These are phyloP conservation scores for Graptemys geographica DNA, from an alignment of 2,797 vertebrate species.

Conservation along the genomic window DNA sequence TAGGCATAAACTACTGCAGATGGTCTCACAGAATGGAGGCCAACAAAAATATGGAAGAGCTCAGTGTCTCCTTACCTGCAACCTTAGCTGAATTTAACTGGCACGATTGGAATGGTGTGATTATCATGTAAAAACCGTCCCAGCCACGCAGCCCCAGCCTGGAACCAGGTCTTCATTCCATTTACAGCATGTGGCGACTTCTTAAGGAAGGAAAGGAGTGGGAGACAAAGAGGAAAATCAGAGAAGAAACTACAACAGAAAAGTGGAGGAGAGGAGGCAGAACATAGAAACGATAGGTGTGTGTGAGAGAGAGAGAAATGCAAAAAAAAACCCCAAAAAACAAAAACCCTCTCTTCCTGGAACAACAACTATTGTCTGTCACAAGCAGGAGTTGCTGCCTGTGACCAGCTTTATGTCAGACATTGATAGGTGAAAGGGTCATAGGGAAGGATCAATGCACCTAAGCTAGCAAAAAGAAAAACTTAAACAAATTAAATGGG, in stretches of 20 bases:
- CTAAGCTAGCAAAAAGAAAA: neutral
- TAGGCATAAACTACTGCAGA: neutral
- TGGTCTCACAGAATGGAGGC: neutral
- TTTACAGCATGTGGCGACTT: neutral
- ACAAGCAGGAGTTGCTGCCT: neutral
- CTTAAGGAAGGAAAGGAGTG: neutral
- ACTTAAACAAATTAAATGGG: neutral
- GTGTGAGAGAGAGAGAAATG: neutral
- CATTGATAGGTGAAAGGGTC: neutral
- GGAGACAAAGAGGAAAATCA: rapidly evolving
- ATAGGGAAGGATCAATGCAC: neutral
- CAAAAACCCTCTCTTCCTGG: neutral
- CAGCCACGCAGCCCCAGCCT: neutral
- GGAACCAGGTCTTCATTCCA: neutral
- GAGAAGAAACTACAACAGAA: neutral
- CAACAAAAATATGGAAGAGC: neutral
- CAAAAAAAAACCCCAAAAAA: neutral
- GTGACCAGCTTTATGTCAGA: neutral
- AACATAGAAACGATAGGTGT: neutral
- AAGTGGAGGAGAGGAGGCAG: neutral
- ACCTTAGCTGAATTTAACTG: neutral
- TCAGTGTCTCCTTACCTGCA: neutral
- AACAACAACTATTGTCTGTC: neutral
- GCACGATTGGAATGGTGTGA: neutral
- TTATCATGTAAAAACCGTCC: neutral